Percentiles rank a stretch among this genome's conserved stretches.
These are phyloP conservation scores for Zaprionus lineosus DNA, from an alignment of 2,888 invertebrate species.

Conservation along the genomic window DNA sequence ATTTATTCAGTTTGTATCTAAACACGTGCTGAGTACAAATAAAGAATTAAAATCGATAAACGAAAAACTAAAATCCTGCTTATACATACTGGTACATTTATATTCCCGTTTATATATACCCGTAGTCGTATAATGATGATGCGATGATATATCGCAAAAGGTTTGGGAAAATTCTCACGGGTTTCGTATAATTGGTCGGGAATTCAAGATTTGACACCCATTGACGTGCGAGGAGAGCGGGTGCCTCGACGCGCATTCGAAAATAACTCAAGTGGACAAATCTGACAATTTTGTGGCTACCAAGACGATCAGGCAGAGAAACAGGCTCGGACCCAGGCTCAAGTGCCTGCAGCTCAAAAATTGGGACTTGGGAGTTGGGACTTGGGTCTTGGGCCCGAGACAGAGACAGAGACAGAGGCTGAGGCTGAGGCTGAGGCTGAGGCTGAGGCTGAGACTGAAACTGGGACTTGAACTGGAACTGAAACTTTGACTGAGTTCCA, in stretches of 20 bases:
- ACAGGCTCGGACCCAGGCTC: conserved; percentile 12
- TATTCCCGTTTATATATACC: conserved; percentile 7
- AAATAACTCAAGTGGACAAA: conserved; percentile 79
- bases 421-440: too few species aligned
- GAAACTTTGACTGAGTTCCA: too few species aligned
- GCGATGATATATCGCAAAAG: too few species aligned
- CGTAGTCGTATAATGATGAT: neutral
- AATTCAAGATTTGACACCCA: conserved; percentile 67
- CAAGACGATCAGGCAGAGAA: conserved; percentile 53
- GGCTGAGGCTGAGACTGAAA: too few species aligned
- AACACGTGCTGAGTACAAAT: conserved; percentile 67
- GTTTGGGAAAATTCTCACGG: conserved; percentile 66
- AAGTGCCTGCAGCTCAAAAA: conserved; percentile 29
- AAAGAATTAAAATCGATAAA: conserved; percentile 51
- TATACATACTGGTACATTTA: too few species aligned
- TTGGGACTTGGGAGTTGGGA: conserved; percentile 15
- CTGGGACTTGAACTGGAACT: too few species aligned
- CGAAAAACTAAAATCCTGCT: too few species aligned
- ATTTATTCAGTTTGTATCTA: conserved; percentile 25
- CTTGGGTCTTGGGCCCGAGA: neutral
- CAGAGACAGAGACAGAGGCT: too few species aligned
- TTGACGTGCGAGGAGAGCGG: conserved; percentile 22
- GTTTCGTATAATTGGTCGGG: conserved; percentile 76
- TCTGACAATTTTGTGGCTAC: conserved; percentile 78
- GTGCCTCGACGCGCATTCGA: conserved; percentile 56